Conservation (phyloP, 2,888 invertebrate species). For the Tromatobia lineatoria region DNA sequence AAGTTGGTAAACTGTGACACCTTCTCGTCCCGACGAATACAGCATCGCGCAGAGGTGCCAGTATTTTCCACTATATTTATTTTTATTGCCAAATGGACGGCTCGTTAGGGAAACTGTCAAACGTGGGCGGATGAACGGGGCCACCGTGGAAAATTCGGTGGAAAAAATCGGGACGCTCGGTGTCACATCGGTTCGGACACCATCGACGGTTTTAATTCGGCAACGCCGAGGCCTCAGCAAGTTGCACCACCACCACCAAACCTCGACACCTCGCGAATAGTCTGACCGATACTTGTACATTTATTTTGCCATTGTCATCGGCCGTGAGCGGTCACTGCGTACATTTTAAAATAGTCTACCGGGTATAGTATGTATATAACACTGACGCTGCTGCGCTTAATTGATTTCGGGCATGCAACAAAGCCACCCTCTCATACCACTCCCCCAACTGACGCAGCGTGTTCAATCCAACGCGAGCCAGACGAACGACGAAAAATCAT, state of each 20-base stretch:
- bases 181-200: constrained; percentile 45
- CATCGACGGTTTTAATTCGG: constrained; percentile 66
- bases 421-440: constrained; percentile 41
- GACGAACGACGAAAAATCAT: constrained; percentile 59
- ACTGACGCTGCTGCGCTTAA: constrained; percentile 39
- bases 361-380: not conserved
- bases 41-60: not conserved
- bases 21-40: no score
- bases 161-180: constrained; percentile 41
- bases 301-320: constrained; percentile 59
- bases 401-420: constrained; percentile 58
- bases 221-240: constrained; percentile 42
- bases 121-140: constrained; percentile 14
- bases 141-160: constrained; percentile 25
- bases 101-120: constrained; percentile 50
- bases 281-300: constrained; percentile 60
- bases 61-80: constrained; percentile 47
- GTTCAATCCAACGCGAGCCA: constrained; percentile 51
- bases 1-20: not conserved
- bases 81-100: constrained; percentile 48
- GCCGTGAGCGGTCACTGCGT: constrained; percentile 50
- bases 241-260: not conserved
- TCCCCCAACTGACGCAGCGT: constrained; percentile 5
- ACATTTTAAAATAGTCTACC: constrained; percentile 67
- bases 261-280: not conserved